A percentile compares a stretch with the other conserved stretches of the same genome.
Evolutionary conservation across 2,888 invertebrate species (phyloP).

Genomic region (Clostera curtula): DNA sequence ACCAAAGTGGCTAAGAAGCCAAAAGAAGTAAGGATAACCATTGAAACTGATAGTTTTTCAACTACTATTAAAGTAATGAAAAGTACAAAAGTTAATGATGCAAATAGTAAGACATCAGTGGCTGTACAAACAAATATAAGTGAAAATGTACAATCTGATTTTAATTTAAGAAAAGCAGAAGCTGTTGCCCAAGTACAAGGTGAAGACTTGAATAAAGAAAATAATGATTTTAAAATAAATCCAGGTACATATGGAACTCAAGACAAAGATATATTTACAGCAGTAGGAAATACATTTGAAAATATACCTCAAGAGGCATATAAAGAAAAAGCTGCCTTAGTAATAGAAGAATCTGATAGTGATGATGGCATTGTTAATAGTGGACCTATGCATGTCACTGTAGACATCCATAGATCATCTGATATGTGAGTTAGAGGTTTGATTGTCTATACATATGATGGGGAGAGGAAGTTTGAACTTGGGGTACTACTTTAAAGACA

Average conservation of each 20-base stretch:
- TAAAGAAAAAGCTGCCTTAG: constrained; percentile 19
- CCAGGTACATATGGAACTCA: constrained; percentile 3
- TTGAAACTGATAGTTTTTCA: constrained; percentile 34
- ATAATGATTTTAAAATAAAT: constrained; percentile 3
- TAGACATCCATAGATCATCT: constrained; percentile 45
- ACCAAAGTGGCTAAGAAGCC: constrained; percentile 6
- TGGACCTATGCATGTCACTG: constrained; percentile 36
- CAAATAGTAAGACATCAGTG: constrained; percentile 19
- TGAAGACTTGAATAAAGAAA: neutral
- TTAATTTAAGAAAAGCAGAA: constrained; percentile 1
- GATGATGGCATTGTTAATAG: constrained; percentile 31
- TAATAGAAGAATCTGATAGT: constrained; percentile 52
- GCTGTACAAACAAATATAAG: constrained; percentile 40
- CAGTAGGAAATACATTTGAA: constrained; percentile 5
- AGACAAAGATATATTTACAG: constrained; percentile 29
- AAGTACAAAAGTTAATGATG: constrained; percentile 10
- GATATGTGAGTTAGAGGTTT: constrained; percentile 50
- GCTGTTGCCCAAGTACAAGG: too few species aligned
- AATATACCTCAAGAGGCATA: constrained; percentile 2
- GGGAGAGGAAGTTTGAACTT: too few species aligned
- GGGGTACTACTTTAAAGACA: too few species aligned
- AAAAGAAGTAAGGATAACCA: constrained; percentile 37
- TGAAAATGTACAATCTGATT: constrained; percentile 6
- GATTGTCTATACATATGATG: too few species aligned
- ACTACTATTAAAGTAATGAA: constrained; percentile 38